A percentile compares a stretch with the other conserved stretches of the same genome.
Conservation (phyloP, 2,888 invertebrate genomes). For the Hypomecis punctinalis region DNA sequence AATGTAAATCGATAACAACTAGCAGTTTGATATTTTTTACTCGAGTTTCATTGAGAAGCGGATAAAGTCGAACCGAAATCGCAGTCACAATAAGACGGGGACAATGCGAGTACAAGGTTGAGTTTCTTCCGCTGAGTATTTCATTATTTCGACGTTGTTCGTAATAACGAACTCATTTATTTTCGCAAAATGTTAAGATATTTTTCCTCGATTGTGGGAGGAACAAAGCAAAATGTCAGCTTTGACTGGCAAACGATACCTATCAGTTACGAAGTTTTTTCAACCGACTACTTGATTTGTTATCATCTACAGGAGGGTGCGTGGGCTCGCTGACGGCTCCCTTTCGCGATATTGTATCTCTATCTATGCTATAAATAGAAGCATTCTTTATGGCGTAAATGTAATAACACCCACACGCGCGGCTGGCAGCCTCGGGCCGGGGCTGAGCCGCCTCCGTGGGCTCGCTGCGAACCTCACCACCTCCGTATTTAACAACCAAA, state of each 20-base stretch:
- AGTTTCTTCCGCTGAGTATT: neutral
- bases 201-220: conserved; percentile 9
- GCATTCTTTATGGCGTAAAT: conserved; percentile 69
- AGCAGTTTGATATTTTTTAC: conserved; percentile 15
- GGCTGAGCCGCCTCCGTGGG: conserved; percentile 35
- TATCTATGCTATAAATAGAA: conserved; percentile 72
- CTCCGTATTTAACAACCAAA: conserved; percentile 17
- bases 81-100: neutral
- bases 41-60: conserved; percentile 14
- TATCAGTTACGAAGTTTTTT: conserved; percentile 33
- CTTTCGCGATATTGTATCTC: conserved; percentile 63
- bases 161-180: conserved; percentile 5
- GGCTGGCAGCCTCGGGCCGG: conserved; percentile 37
- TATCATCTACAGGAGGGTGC: conserved; percentile 38
- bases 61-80: conserved; percentile 1
- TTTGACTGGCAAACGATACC: conserved; percentile 22
- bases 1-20: conserved; percentile 35
- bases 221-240: conserved; percentile 13
- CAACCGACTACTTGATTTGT: conserved; percentile 42
- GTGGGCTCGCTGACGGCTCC: conserved; percentile 54
- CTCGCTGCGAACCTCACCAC: conserved; percentile 7
- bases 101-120: neutral
- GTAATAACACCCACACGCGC: conserved; percentile 68
- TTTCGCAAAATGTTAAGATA: conserved; percentile 8
- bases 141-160: conserved; percentile 7